These are phyloP conservation scores for Plodia interpunctella DNA, from an alignment of 1,140 invertebrate genomes.

Conservation along the genomic window DNA sequence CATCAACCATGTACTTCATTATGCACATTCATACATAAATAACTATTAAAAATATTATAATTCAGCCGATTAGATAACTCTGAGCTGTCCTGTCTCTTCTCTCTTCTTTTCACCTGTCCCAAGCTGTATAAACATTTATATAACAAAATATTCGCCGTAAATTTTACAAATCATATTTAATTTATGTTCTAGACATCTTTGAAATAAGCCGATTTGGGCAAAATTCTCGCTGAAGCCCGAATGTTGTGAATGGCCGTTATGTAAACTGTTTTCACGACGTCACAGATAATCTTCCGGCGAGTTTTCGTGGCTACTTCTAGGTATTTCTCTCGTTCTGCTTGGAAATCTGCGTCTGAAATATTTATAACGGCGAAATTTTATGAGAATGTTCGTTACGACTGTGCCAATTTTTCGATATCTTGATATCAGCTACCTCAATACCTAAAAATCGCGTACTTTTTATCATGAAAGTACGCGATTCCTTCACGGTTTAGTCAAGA, in stretches of 20 bases:
- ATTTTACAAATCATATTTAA: background rate
- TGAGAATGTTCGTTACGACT: too few relatives aligned
- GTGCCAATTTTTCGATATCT: too few relatives aligned
- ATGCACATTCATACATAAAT: too few relatives aligned
- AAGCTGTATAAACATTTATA: background rate
- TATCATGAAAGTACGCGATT: too few relatives aligned
- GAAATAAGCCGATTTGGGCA: constrained; percentile 46
- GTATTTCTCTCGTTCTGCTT: background rate
- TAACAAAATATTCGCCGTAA: background rate
- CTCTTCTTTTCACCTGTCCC: too few relatives aligned
- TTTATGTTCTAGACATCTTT: constrained; percentile 23
- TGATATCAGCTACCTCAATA: too few relatives aligned
- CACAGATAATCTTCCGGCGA: constrained; percentile 27
- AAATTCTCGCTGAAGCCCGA: constrained; percentile 45
- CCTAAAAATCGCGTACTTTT: too few relatives aligned
- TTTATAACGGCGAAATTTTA: background rate
- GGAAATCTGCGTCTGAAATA: background rate
- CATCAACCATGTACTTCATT: too few relatives aligned
- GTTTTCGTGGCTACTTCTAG: background rate
- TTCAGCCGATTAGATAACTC: background rate
- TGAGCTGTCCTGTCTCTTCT: background rate
- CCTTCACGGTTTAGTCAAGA: too few relatives aligned
- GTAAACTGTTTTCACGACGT: constrained; percentile 42
- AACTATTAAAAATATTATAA: too few relatives aligned
- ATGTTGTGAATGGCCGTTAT: constrained; percentile 51